Base-by-base conservation (phyloP, 2,888 invertebrate genomes). In the Malachius bipustulatus region DNA sequence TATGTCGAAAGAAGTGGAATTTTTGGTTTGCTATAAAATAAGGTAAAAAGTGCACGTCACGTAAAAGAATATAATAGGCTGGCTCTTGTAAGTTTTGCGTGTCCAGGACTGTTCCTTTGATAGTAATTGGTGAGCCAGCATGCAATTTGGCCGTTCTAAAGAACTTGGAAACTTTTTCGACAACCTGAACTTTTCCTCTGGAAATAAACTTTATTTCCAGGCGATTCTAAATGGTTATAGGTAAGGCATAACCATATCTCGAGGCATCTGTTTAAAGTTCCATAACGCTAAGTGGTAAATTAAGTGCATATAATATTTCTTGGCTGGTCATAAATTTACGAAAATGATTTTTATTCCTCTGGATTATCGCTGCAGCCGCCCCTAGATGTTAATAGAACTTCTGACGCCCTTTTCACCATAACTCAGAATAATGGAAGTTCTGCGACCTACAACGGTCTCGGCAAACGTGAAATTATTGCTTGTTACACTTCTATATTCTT, bases 371-470 rank as follows among this genome's bases (percentile, higher is more conserved):
- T 46, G 42, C 47, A 45, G 47, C 48, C 49, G 50, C 47, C 47
- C 44, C 47, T 44, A 48, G 50, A 44, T 54, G 54, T 55, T 56
- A 56, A 56, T 55, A 55, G 55, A 56, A 56, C 51, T 56, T 55
- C 51, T 48, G 49, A 56, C 56, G 54, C 56, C 55, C 54, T 55
- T 54, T 54, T 42, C 48, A 43, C 53, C 30, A 34, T 31, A 19
- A 34, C 24, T 19, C 24, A 19, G 24, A 19, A 19, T 19, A 19
- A 19, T 19, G 24, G 6, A n/a, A 19, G 24, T 19, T 19, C 24
- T 19, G 6, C 24, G n/a, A 19, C 24, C 24, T 19, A 19, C 24
- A 19, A 19, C 24, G 24, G 24, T 6, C 24, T n/a, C 24, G 6
- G 24, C 24, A 19, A 19, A 19, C 6, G 6, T 19, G 24, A 19